These are phyloP conservation scores for Cherax destructor DNA, from an alignment of 1,140 invertebrate species.

Conservation along the genomic window DNA sequence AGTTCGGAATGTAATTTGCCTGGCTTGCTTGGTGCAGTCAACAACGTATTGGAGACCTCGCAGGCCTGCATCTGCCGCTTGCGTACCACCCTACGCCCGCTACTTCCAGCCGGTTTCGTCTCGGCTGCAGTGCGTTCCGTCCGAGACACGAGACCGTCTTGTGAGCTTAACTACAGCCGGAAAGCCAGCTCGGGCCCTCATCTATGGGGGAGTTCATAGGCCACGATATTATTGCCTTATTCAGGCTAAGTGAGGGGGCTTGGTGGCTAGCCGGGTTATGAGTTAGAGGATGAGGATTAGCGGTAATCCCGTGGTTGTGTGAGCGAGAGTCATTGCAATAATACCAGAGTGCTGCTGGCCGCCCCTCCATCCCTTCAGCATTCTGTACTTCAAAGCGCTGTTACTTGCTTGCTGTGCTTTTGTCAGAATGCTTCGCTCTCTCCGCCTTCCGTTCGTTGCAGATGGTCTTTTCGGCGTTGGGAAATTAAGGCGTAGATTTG, in stretches of 20 bases:
- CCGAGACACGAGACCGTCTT: constrained; percentile 18
- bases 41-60: constrained; percentile 67
- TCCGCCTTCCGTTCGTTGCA: constrained; percentile 30
- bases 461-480: constrained; percentile 11
- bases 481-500: constrained; percentile 39
- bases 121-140: constrained; percentile 44
- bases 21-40: constrained; percentile 67
- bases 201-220: constrained; percentile 5
- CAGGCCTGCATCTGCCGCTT: constrained; percentile 57
- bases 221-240: constrained; percentile 21
- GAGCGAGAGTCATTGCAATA: constrained; percentile 65
- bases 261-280: constrained; percentile 39
- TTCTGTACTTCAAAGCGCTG: constrained; percentile 69
- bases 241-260: constrained; percentile 6
- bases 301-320: constrained; percentile 56
- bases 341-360: constrained; percentile 50
- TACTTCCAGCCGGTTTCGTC: constrained; percentile 56
- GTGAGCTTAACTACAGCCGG: too few species aligned
- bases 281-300: constrained; percentile 49
- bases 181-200: neutral
- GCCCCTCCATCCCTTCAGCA: constrained; percentile 55
- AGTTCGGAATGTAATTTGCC: constrained; percentile 69
- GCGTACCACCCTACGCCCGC: neutral
- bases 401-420: constrained; percentile 68
- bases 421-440: constrained; percentile 52